Evolutionary conservation across 2,113 vertebrate species (phyloP), one percentile per base, ranked within the genome.

Genomic region (Paratilapia polleni): DNA sequence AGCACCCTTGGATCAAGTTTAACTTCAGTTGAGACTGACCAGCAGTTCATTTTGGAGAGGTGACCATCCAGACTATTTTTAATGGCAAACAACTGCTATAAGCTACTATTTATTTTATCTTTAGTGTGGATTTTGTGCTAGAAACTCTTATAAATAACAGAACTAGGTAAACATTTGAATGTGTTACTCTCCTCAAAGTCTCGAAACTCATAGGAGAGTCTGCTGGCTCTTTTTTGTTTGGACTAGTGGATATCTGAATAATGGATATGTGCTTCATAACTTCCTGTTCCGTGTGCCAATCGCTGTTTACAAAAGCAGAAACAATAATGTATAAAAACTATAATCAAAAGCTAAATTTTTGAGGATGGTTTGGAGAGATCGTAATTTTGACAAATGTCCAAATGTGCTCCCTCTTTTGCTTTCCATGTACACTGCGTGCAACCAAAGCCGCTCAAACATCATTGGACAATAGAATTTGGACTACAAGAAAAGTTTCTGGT

Each of bases 1-100:
- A 63, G 19, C 24, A 62, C 43, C 31, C n/a, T 86, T 62, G 49
- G 83, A 63, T 86, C 15, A 54, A 56, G 56, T 61, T 82, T n/a
- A 80, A 73, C 36, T 83, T 24, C 38, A 49, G 26, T 88, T 70
- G 12, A 57, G 20, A 76, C 15, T 14, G 22, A 34, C 28, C 49
- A 31, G n/a, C 73, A 82, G 36, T 31, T 79, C 19, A 36, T 62
- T 75, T 57, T 59, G 12, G 8, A 61, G 15, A 85, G 17, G 34
- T 9, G 54, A 66, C 58, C 62, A 43, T 17, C 28, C 58, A 73
- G 38, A 59, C 43, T 54, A 14, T 49, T 73, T 20, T 52, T 28
- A 73, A 54, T 73, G 47, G 2, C 47, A 73, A 73, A 7, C 47
- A 1, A 17, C 24, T 73, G 49, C 43, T 73, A 19, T 52, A 52